Percentiles rank a stretch among this genome's conserved stretches.
Conservation (phyloP, 1,140 invertebrate genomes). For the Pogonomyrmex barbatus region DNA sequence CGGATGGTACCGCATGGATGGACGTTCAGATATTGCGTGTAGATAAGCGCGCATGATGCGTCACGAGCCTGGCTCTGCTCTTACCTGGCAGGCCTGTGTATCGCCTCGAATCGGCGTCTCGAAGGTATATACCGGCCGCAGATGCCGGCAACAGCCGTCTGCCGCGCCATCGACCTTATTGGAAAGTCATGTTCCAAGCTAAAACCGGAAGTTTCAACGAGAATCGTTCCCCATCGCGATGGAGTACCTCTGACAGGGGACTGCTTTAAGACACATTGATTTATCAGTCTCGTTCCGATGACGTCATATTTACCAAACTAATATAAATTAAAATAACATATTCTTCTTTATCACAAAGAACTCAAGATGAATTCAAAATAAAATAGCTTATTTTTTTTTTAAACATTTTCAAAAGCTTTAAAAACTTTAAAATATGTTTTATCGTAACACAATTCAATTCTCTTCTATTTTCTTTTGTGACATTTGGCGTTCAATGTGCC, state of each 20-base stretch:
- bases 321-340: neutral
- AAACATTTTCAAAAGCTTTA: neutral
- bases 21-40: slow-evolving; percentile 66
- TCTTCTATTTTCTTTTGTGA: neutral
- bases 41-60: slow-evolving; percentile 76
- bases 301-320: neutral
- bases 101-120: slow-evolving; percentile 59
- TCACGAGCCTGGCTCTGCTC: slow-evolving; percentile 71
- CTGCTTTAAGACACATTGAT: slow-evolving; percentile 1
- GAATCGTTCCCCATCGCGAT: slow-evolving; percentile 34
- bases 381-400: neutral
- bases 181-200: slow-evolving; percentile 82
- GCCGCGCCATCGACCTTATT: slow-evolving; percentile 77
- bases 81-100: slow-evolving; percentile 64
- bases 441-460: neutral
- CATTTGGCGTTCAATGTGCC: neutral
- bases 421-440: neutral
- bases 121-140: slow-evolving; percentile 55
- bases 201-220: slow-evolving; percentile 81
- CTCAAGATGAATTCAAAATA: neutral
- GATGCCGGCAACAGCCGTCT: slow-evolving; percentile 72
- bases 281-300: neutral
- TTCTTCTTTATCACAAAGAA: neutral
- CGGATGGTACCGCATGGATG: slow-evolving; percentile 44
- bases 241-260: neutral